Percentiles rank a stretch among this genome's conserved stretches.
Evolutionary conservation across 2,113 vertebrate genomes (phyloP).

Genomic region (Thryonomys swinderianus): DNA sequence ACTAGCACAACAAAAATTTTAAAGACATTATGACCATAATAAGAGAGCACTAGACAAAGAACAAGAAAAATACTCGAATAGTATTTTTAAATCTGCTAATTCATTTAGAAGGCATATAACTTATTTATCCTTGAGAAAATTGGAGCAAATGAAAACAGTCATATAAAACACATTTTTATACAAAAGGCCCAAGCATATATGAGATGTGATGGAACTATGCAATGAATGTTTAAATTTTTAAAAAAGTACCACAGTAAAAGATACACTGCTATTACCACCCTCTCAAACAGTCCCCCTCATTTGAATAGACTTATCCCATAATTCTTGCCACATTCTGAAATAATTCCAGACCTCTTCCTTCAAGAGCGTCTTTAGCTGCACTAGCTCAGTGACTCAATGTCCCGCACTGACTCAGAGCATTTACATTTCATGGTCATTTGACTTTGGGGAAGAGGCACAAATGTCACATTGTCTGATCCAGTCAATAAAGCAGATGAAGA

Average conservation of each 20-base stretch:
- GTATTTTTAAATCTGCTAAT: slow-evolving; percentile 46
- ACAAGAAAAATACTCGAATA: neutral
- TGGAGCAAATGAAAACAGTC: neutral
- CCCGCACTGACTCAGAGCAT: too few relatives aligned
- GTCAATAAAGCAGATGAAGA: too few relatives aligned
- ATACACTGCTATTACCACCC: neutral
- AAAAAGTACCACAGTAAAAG: neutral
- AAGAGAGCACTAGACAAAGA: neutral
- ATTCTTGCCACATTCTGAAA: too few relatives aligned
- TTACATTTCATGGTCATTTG: too few relatives aligned
- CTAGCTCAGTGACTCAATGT: too few relatives aligned
- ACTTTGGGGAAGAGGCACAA: too few relatives aligned
- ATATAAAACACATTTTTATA: neutral
- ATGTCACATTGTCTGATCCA: too few relatives aligned
- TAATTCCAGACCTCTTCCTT: too few relatives aligned
- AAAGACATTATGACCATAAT: neutral
- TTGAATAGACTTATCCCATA: too few relatives aligned
- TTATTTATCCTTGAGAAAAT: slow-evolving; percentile 36
- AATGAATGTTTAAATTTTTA: too few relatives aligned
- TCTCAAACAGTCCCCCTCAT: too few relatives aligned
- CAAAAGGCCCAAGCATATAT: neutral
- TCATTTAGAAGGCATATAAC: neutral
- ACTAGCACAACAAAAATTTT: neutral
- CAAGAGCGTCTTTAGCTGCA: too few relatives aligned
- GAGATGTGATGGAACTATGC: neutral